Conservation (phyloP, 2,113 vertebrate species). For the Xyliphius kryptos region DNA sequence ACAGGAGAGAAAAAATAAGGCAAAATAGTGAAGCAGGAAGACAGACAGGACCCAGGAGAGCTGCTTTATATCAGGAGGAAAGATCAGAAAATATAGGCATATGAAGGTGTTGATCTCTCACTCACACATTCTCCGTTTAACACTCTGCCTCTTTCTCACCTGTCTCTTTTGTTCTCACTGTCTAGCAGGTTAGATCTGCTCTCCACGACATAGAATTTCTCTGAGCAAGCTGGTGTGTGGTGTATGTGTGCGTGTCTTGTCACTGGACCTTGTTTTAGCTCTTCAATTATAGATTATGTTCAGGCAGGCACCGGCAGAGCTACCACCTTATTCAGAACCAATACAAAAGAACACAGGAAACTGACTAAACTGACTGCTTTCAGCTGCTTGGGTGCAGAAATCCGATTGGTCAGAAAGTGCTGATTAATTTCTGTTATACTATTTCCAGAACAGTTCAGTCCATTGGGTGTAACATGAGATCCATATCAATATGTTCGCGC, state of each 20-base stretch:
- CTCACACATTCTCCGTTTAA: conserved; percentile 40
- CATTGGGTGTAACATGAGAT: too few relatives aligned
- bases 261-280: conserved; percentile 32
- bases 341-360: not conserved
- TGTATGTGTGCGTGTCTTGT: conserved; percentile 36
- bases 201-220: conserved; percentile 2
- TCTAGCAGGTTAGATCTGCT: not conserved
- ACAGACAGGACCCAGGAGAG: not conserved
- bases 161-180: conserved; percentile 41
- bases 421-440: too few relatives aligned
- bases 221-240: not conserved
- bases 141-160: conserved; percentile 33
- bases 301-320: conserved; percentile 23
- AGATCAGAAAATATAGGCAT: conserved; percentile 14
- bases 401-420: too few relatives aligned
- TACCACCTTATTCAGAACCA: conserved; percentile 17
- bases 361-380: too few relatives aligned
- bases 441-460: too few relatives aligned
- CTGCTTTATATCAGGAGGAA: conserved; percentile 2
- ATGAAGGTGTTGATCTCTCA: conserved; percentile 22
- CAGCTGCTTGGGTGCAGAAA: too few relatives aligned
- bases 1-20: conserved; percentile 1
- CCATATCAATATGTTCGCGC: too few relatives aligned
- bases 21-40: not conserved
- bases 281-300: conserved; percentile 40